Percentiles rank a stretch among this genome's conserved stretches.
Conservation (phyloP, 2,797 vertebrate species). For the Sebastes reedi region DNA sequence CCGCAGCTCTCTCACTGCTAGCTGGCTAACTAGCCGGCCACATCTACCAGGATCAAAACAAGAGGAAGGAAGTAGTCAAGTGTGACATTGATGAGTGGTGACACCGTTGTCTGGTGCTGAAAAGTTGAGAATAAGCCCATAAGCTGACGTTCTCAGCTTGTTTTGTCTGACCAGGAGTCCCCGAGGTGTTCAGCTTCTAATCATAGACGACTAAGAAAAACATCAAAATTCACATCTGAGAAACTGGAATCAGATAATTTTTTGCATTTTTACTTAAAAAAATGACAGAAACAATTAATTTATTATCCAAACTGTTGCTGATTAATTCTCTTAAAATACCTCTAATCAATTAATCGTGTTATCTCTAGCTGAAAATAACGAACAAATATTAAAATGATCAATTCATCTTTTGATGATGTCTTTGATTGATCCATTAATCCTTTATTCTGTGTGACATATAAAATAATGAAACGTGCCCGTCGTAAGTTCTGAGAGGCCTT, state of each 20-base stretch:
- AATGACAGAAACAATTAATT: background rate
- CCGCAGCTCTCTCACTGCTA: too few species aligned
- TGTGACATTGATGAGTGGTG: too few species aligned
- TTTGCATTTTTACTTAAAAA: background rate
- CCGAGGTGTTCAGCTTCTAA: background rate
- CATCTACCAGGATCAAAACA: too few species aligned
- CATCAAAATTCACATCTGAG: background rate
- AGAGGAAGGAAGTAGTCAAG: too few species aligned
- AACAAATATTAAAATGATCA: background rate
- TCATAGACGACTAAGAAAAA: background rate
- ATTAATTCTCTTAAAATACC: background rate
- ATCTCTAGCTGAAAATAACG: background rate
- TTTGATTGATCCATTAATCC: fast-evolving
- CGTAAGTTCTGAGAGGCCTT: too few species aligned
- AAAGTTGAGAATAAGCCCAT: too few species aligned
- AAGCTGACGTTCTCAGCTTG: background rate
- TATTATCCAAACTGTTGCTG: background rate
- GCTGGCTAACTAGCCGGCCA: too few species aligned
- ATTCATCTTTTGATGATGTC: background rate
- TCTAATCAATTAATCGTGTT: background rate
- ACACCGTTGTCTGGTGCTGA: too few species aligned
- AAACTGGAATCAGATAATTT: too few species aligned
- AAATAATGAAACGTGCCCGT: background rate
- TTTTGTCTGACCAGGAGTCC: background rate
- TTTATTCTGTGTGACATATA: background rate